Base-by-base conservation (phyloP, 2,113 vertebrate species). In the Oryzias javanicus region DNA sequence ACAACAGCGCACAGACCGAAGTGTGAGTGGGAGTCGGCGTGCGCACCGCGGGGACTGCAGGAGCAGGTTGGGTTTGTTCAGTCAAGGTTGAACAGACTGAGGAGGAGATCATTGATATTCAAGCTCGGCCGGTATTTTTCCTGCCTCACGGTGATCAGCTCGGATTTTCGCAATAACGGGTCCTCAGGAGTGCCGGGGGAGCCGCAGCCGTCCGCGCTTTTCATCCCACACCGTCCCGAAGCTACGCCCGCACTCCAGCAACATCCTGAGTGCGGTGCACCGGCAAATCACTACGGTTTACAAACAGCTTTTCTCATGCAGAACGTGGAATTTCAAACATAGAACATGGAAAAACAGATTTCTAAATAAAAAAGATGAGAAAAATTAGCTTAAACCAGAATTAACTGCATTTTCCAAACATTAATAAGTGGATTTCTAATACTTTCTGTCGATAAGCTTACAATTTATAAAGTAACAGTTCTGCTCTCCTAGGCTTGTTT, bases 151-250 rank as follows among this genome's bases (percentile, higher is more conserved):
- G 86, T 68, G 22, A 84, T 74, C 69, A 81, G 73, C 79, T 64
- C 71, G 76, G 74, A 74, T 78, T 35, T 35, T 77, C 66, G 65
- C 67, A 72, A 64, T 65, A 76, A 81, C 4, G 70, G 14, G 60
- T 65, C 75, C 86, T 87, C 85, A 52, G 64, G 79, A 85, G 88
- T 83, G 69, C 54, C 73, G 10, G 50, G 47, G 69, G 76, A 81
- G 81, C 72, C 55, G 15, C 67, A 81, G 80, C 83, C 78, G 50
- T 87, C 86, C 80, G 74, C 83, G 56, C 46, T 70, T 75, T 67
- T 69, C 85, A 73, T 76, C 86, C 86, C 79, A 86, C 84, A 79
- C 84, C 82, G 79, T 82, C 88, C 85, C 85, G 60, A 70, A 90
- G 88, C 88, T 76, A 85, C 72, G 83, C 55, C 25, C 72, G 72